Evolutionary conservation across 1,140 invertebrate species (phyloP).

Genomic region (Drosophila micromelanica): DNA sequence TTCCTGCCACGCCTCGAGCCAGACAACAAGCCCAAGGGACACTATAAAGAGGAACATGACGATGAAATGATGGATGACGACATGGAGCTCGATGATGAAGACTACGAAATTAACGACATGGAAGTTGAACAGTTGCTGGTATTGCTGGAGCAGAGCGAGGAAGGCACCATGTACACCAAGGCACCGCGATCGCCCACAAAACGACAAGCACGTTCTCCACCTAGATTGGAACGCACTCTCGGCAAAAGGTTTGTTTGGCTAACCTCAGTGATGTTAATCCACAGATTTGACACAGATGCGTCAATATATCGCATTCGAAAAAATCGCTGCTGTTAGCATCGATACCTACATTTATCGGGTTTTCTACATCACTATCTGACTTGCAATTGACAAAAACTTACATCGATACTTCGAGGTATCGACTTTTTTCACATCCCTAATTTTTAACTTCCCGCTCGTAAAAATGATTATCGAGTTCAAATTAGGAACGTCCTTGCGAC

Average conservation of each 20-base stretch:
- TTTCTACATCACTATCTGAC: too few species aligned
- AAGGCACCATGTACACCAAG: constrained; percentile 57
- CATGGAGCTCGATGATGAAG: not conserved
- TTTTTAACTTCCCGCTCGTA: too few species aligned
- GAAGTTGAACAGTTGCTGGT: constrained; percentile 28
- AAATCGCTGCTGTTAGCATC: too few species aligned
- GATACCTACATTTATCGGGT: too few species aligned
- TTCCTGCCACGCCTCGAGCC: constrained; percentile 34
- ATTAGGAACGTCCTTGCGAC: constrained; percentile 7
- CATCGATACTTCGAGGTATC: too few species aligned
- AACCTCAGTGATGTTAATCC: too few species aligned
- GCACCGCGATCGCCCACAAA: constrained; percentile 9
- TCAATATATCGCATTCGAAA: too few species aligned
- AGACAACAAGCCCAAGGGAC: not conserved
- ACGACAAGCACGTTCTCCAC: constrained; percentile 1
- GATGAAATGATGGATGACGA: constrained; percentile 33
- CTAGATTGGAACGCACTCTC: not conserved
- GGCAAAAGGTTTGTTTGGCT: constrained; percentile 51
- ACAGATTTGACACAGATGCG: too few species aligned
- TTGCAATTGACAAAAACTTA: too few species aligned
- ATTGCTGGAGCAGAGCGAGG: constrained; percentile 46
- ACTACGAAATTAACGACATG: constrained; percentile 6
- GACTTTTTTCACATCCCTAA: too few species aligned
- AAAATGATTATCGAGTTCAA: too few species aligned
- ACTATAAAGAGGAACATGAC: constrained; percentile 26